These are phyloP conservation scores for Caenorhabditis virilis DNA, from an alignment of 2,888 invertebrate genomes.

Conservation along the genomic window DNA sequence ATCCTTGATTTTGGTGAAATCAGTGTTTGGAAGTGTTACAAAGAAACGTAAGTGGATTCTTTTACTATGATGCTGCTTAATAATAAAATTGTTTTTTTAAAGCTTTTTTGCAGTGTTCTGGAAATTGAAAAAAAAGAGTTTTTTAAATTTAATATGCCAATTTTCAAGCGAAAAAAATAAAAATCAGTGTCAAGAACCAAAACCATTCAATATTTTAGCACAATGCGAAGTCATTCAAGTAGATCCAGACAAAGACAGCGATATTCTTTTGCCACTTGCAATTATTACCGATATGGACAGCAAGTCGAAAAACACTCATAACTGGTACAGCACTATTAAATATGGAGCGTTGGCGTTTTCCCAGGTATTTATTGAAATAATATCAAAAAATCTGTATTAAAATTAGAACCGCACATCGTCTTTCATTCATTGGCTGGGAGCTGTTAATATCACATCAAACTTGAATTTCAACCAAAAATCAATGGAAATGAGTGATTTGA, in stretches of 20 bases:
- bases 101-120: neutral
- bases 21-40: too few relatives aligned
- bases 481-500: slow-evolving; percentile 94
- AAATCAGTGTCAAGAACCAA: neutral
- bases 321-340: slow-evolving; percentile 42
- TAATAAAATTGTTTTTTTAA: neutral
- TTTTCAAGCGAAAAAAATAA: too few relatives aligned
- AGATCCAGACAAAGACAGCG: slow-evolving; percentile 17
- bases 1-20: too few relatives aligned
- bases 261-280: slow-evolving; percentile 32
- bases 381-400: neutral
- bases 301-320: slow-evolving; percentile 16
- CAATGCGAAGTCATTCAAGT: slow-evolving; percentile 31
- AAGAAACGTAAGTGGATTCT: too few relatives aligned
- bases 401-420: slow-evolving; percentile 34
- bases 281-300: slow-evolving; percentile 37
- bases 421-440: slow-evolving; percentile 36
- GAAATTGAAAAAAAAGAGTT: neutral
- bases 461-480: slow-evolving; percentile 71
- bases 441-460: slow-evolving; percentile 37
- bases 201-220: slow-evolving; percentile 9
- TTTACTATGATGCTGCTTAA: too few relatives aligned
- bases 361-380: slow-evolving; percentile 8
- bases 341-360: slow-evolving; percentile 36
- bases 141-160: too few relatives aligned